Evolutionary conservation across 2,888 invertebrate genomes (phyloP).

Genomic region (Stenurella melanura): DNA sequence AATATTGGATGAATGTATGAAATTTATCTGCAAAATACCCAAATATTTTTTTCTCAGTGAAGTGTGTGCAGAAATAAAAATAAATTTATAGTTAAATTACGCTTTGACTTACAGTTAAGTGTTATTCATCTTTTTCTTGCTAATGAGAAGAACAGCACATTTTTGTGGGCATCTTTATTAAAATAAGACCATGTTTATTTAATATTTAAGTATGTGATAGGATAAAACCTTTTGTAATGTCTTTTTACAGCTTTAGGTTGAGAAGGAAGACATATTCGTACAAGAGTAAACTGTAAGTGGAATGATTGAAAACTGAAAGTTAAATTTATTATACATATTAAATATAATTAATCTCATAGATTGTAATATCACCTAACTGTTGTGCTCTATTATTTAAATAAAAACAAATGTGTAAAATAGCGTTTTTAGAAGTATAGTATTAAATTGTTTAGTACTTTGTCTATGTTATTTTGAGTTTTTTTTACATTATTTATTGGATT

Average conservation of each 20-base stretch:
- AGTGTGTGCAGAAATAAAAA: too few relatives aligned
- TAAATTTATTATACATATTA: conserved; percentile 63
- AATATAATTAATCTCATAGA: conserved; percentile 69
- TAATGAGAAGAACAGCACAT: background rate
- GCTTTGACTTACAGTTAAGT: too few relatives aligned
- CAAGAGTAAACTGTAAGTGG: conserved; percentile 58
- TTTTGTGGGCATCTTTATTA: background rate
- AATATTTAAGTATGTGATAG: background rate
- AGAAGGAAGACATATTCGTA: conserved; percentile 56
- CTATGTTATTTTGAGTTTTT: conserved; percentile 41
- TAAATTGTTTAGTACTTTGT: conserved; percentile 54
- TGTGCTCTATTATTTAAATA: conserved; percentile 69
- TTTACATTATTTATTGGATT: conserved; percentile 43
- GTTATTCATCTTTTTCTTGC: too few relatives aligned
- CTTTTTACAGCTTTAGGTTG: conserved; percentile 72
- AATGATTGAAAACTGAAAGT: conserved; percentile 62
- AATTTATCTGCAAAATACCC: too few relatives aligned
- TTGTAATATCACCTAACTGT: conserved; percentile 71
- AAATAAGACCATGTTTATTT: conserved; percentile 29
- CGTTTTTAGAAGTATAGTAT: conserved; percentile 64
- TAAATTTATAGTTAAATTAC: too few relatives aligned
- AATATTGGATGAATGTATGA: too few relatives aligned
- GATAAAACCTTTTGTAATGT: conserved; percentile 61
- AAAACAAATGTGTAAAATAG: conserved; percentile 69
- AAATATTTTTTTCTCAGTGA: too few relatives aligned